Evolutionary conservation across 2,888 invertebrate genomes (phyloP), one percentile per base, ranked within the genome.

Genomic region (Lasioglossum leucozonium): DNA sequence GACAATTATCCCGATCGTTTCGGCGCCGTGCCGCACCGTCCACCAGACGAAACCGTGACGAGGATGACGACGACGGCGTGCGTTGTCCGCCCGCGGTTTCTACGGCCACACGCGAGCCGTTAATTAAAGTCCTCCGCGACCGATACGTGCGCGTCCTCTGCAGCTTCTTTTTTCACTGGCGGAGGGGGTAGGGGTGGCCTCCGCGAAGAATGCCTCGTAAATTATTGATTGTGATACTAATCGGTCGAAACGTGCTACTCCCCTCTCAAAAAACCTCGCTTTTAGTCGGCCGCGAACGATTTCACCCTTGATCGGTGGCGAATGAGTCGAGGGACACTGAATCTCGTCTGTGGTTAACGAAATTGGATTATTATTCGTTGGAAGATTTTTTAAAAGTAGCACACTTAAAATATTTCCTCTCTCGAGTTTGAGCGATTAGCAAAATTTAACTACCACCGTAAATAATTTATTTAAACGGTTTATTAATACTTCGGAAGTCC

Each of bases 221-320:
- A 84, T 84, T 84, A 74, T 84, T 74, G 77, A 84, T 84, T 78
- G 78, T 82, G 65, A n/a, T 18, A 42, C 65, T 74, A 84, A 84
- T 84, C 78, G 30, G 62, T 62, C 30, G 26, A 62, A 62, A 62
- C 62, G 62, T 62, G 26, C 26, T 13, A 11, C 26, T 16, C 26
- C 6, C 62, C 2, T n/a, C 0, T 34, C 34, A 16, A 62, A 30
- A 16, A 30, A 62, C 30, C 11, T 30, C 30, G 5, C n/a, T 30
- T 26, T 6, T 5, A 16, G 16, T 26, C 2, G 2, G 62, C 26
- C 0, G 30, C 62, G 30, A 16, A 62, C 62, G 62, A 30, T 26
- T 62, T 62, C 51, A 51, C 47, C 47, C 47, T 51, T 51, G 22
- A 51, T 51, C 47, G 47, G 47, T 51, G 47, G 47, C 47, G 6